A percentile compares a stretch with the other conserved stretches of the same genome.
Evolutionary conservation across 1,140 invertebrate genomes (phyloP).

Genomic region (Neodiprion pinetum): DNA sequence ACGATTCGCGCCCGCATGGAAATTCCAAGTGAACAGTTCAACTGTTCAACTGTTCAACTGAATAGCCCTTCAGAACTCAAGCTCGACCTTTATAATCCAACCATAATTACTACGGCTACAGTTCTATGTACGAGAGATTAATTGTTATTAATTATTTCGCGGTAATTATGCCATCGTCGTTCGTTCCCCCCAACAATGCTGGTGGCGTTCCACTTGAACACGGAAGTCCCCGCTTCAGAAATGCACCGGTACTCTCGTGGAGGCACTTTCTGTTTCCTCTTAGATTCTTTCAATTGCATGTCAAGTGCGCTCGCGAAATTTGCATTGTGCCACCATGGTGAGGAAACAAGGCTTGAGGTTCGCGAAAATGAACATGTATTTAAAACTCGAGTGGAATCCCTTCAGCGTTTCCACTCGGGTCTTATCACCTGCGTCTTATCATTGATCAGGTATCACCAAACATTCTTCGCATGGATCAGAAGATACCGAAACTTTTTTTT

Average conservation of each 20-base stretch:
- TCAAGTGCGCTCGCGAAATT: slow-evolving; percentile 1
- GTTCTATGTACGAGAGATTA: slow-evolving; percentile 7
- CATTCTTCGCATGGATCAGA: background rate
- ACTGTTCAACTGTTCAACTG: background rate
- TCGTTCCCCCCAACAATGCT: background rate
- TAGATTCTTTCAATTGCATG: slow-evolving; percentile 3
- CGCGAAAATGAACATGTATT: too few relatives aligned
- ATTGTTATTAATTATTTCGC: slow-evolving; percentile 8
- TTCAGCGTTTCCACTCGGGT: too few relatives aligned
- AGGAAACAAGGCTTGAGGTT: background rate
- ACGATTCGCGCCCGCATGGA: slow-evolving; percentile 6
- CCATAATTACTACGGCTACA: slow-evolving; percentile 2
- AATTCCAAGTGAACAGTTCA: slow-evolving; percentile 3
- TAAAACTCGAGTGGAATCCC: too few relatives aligned
- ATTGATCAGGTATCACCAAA: background rate
- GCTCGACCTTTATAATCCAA: slow-evolving; percentile 5
- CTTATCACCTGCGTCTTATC: too few relatives aligned
- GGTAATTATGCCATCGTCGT: slow-evolving; percentile 7
- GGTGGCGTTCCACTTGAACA: background rate
- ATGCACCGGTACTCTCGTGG: background rate
- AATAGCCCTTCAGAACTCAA: slow-evolving; percentile 4
- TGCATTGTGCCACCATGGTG: background rate
- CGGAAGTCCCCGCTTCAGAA: background rate
- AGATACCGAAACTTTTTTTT: too few relatives aligned
- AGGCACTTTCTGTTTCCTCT: background rate